These are phyloP conservation scores for Ganaspis sp. DNA, from an alignment of 1,140 invertebrate species.

Conservation along the genomic window DNA sequence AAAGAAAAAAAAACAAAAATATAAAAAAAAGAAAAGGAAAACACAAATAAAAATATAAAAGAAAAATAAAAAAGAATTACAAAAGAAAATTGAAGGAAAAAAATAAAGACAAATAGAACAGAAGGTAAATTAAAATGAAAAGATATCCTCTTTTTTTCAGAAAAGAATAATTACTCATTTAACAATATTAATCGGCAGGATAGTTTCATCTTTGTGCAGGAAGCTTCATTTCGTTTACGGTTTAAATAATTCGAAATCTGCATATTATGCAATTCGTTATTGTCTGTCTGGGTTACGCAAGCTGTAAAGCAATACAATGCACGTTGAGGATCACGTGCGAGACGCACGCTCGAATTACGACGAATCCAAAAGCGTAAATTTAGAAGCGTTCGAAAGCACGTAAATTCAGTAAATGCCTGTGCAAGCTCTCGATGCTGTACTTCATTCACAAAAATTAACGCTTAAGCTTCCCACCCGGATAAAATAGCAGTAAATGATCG, in stretches of 20 bases:
- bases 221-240: neutral
- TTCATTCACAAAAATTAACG: constrained; percentile 61
- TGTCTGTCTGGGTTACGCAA: neutral
- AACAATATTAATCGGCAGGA: no score
- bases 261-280: neutral
- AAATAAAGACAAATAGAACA: no score
- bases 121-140: no score
- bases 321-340: constrained; percentile 5
- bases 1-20: no score
- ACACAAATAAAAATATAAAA: no score
- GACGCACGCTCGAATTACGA: neutral
- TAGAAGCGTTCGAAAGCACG: constrained; percentile 43
- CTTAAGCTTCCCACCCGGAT: constrained; percentile 60
- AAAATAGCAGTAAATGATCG: constrained; percentile 57
- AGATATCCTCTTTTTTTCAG: no score
- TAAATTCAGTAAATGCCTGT: constrained; percentile 62
- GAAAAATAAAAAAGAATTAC: no score
- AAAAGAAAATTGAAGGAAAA: no score
- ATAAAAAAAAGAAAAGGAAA: no score
- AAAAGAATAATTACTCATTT: no score
- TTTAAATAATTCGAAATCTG: no score
- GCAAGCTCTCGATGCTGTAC: constrained; percentile 3
- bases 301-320: neutral
- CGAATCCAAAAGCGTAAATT: constrained; percentile 39
- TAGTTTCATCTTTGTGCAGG: no score